A percentile compares a stretch with the other conserved stretches of the same genome.
Evolutionary conservation across 2,888 invertebrate genomes (phyloP).

Genomic region (Yponomeuta malinellus): DNA sequence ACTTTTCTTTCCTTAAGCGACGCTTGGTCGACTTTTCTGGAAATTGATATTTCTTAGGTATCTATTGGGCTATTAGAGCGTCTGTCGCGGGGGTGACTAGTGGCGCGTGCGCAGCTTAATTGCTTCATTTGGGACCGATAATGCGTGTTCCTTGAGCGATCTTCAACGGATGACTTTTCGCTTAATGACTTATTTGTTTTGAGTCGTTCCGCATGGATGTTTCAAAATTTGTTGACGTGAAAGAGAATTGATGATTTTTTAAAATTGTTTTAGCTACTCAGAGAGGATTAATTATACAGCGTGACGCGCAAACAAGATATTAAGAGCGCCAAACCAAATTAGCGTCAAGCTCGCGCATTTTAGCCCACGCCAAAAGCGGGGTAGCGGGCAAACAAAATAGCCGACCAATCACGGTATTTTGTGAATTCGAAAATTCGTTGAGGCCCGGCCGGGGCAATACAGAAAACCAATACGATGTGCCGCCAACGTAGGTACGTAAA

Average conservation of each 20-base stretch:
- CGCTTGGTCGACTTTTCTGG: slow-evolving; percentile 56
- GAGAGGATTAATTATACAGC: neutral
- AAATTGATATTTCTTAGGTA: slow-evolving; percentile 73
- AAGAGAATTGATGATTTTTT: neutral
- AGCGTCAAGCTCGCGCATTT: slow-evolving; percentile 44
- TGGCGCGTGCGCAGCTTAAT: slow-evolving; percentile 64
- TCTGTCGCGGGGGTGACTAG: slow-evolving; percentile 62
- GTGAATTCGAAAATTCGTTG: slow-evolving; percentile 74
- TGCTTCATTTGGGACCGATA: slow-evolving; percentile 68
- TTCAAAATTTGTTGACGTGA: slow-evolving; percentile 21
- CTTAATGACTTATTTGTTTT: slow-evolving; percentile 28
- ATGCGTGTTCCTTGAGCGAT: slow-evolving; percentile 40
- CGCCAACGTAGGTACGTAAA: slow-evolving; percentile 42
- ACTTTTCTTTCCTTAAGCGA: slow-evolving; percentile 17
- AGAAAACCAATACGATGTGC: slow-evolving; percentile 70
- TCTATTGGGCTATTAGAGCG: slow-evolving; percentile 65
- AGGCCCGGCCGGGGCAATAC: slow-evolving; percentile 58
- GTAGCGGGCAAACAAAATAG: slow-evolving; percentile 57
- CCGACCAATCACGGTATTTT: slow-evolving; percentile 70
- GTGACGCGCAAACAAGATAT: slow-evolving; percentile 40
- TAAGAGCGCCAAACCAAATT: slow-evolving; percentile 66
- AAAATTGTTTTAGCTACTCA: neutral
- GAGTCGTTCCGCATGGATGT: slow-evolving; percentile 45
- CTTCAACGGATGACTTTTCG: neutral
- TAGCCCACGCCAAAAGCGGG: slow-evolving; percentile 34